Evolutionary conservation across 2,797 vertebrate species (phyloP), one percentile per base, ranked within the genome.

Genomic region (Psittacula derbiana): DNA sequence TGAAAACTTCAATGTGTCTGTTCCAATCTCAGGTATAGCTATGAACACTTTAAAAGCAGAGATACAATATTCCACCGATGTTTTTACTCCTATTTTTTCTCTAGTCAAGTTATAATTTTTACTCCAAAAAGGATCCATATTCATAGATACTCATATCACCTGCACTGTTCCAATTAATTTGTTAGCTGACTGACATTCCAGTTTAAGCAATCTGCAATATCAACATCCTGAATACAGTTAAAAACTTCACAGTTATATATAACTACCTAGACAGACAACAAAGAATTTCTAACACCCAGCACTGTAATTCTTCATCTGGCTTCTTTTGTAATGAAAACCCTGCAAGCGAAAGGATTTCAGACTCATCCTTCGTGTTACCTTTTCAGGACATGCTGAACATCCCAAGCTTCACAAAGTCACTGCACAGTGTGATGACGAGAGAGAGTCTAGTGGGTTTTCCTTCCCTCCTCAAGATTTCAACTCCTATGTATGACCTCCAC

Each of bases 401-500:
- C 66, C 49, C 66, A 69, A 58, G 16, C 80, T 79, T 80, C 72
- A 84, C 80, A 83, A 76, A 82, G n/a, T 21, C 81, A 12, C 55
- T 4, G 65, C 13, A 67, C 27, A n/a, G 15, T 16, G 53, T 64
- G 67, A 73, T 16, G 80, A 84, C 31, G 79, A 66, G 88, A 93
- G 90, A 95, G 79, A 72, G 81, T 80, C 55, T 36, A 49, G 69
- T 21, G 69, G 2, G 53, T 0, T 13, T 27, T 55, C 31, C 10
- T 17, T 17, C 2, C 73, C 60, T 91, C 57, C 93, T 95, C 90
- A 86, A 86, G 74, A 88, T 89, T 95, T 88, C 73, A 76, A 49
- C 27, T 72, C 31, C 5, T 41, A 18, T 16, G 33, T 12, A 18
- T 87, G 94, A 97, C 94, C 97, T 96, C 96, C 91, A 67, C 82